Conservation (phyloP, 2,113 vertebrate genomes). For the Chaenogobius annularis region DNA sequence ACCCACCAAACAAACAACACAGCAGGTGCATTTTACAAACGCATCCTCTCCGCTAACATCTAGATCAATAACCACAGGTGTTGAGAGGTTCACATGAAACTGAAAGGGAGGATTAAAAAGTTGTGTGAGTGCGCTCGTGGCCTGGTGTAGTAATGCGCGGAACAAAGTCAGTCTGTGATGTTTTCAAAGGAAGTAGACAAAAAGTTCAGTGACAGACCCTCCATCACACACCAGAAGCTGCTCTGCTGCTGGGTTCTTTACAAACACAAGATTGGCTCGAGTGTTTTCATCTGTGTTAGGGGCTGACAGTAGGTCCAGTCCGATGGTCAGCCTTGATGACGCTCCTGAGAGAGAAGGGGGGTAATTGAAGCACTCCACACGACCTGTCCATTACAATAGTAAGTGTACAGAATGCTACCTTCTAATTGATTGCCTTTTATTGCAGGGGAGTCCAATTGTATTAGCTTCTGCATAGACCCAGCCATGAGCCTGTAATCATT, state of each 20-base stretch:
- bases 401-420: background rate
- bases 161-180: background rate
- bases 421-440: slow-evolving; percentile 4
- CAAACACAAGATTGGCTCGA: background rate
- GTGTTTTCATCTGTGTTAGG: slow-evolving; percentile 3
- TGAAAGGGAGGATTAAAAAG: background rate
- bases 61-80: background rate
- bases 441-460: background rate
- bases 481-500: background rate
- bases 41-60: background rate
- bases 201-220: background rate
- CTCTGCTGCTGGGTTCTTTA: background rate
- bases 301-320: background rate
- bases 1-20: background rate
- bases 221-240: background rate
- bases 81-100: background rate
- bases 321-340: background rate
- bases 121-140: background rate
- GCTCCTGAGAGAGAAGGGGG: background rate
- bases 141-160: background rate
- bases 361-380: background rate
- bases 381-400: background rate
- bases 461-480: background rate
- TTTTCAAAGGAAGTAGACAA: background rate
- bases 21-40: background rate